Conservation (phyloP, 2,888 invertebrate genomes). For the Neoitamus cyanurus region DNA sequence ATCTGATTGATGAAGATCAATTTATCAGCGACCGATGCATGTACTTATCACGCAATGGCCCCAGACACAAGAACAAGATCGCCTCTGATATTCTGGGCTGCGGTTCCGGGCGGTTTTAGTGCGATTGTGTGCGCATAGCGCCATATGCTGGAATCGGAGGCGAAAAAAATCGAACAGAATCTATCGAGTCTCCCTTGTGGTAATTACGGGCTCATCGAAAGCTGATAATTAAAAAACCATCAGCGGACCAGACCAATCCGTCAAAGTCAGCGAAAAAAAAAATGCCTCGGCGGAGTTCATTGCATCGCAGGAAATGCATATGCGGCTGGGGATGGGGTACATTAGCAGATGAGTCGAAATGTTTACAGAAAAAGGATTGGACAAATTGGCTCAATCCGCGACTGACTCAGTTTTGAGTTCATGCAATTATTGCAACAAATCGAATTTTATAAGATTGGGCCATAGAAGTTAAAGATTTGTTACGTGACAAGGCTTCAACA, state of each 20-base stretch:
- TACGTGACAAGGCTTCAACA: no score
- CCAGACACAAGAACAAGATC: conserved; percentile 18
- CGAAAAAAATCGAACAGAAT: conserved; percentile 47
- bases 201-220: conserved; percentile 46
- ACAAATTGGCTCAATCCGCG: no score
- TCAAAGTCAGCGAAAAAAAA: conserved; percentile 47
- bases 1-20: conserved; percentile 49
- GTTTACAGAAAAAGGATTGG: neutral
- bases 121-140: neutral
- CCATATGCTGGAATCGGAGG: conserved; percentile 15
- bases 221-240: conserved; percentile 49
- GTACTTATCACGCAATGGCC: conserved; percentile 41
- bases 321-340: neutral
- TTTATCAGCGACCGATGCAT: conserved; percentile 45
- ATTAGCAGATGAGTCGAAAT: neutral
- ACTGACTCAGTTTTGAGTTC: no score
- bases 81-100: neutral
- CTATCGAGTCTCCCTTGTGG: conserved; percentile 20
- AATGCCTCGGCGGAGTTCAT: neutral
- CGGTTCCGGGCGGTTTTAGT: conserved; percentile 25
- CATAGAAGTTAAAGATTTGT: no score
- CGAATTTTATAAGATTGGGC: no score
- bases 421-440: no score
- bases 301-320: conserved; percentile 4
- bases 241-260: conserved; percentile 46